Conservation (phyloP, 2,888 invertebrate species). For the Ligdia adustata region DNA sequence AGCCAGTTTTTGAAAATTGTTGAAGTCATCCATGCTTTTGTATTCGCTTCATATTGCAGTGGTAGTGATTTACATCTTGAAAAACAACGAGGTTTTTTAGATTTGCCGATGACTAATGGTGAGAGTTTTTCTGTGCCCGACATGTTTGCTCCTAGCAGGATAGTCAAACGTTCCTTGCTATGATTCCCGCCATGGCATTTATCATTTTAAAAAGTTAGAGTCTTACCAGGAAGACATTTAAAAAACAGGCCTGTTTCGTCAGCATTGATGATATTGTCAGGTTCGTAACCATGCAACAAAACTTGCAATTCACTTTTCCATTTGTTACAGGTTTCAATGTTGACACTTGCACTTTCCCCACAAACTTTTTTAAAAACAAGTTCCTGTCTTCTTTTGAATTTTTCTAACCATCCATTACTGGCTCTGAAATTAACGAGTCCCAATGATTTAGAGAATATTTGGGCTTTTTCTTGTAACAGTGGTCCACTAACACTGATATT, state of each 20-base stretch:
- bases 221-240: constrained; percentile 27
- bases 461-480: constrained; percentile 14
- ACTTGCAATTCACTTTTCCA: no score
- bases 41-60: constrained; percentile 7
- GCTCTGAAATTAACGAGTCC: constrained; percentile 8
- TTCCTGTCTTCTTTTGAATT: constrained; percentile 13
- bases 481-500: constrained; percentile 18
- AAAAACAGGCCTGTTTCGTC: constrained; percentile 26
- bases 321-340: no score
- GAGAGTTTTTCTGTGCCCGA: constrained; percentile 32
- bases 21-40: constrained; percentile 14
- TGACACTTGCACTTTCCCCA: constrained; percentile 7
- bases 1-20: constrained; percentile 2
- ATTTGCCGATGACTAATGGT: constrained; percentile 35
- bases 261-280: constrained; percentile 17
- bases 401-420: no score
- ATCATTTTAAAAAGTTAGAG: constrained; percentile 29
- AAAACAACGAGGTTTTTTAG: constrained; percentile 34
- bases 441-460: constrained; percentile 12
- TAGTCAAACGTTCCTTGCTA: constrained; percentile 34
- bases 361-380: constrained; percentile 13
- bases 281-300: no score
- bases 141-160: constrained; percentile 33
- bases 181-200: constrained; percentile 35
- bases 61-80: constrained; percentile 6